Percentiles rank a stretch among this genome's conserved stretches.
These are phyloP conservation scores for Rhinolophus ferrumequinum DNA, from an alignment of 2,113 vertebrate species.

Conservation along the genomic window DNA sequence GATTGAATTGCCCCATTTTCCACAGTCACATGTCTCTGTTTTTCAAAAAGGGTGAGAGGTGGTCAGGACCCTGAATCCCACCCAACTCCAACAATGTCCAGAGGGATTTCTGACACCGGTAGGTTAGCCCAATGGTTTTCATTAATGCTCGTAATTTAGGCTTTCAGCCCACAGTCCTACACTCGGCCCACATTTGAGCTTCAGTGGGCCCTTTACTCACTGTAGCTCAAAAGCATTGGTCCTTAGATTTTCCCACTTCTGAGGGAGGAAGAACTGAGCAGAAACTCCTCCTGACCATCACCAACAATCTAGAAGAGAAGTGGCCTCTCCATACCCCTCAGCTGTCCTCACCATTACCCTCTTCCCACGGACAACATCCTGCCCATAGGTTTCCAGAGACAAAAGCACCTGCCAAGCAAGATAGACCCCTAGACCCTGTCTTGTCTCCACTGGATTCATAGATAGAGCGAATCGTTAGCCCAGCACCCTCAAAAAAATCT, in stretches of 20 bases:
- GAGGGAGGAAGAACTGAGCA: neutral
- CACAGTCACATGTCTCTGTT: neutral
- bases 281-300: neutral
- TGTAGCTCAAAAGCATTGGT: neutral
- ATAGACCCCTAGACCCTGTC: neutral
- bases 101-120: too few relatives aligned
- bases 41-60: neutral
- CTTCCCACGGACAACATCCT: neutral
- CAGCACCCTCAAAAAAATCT: neutral
- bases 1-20: neutral
- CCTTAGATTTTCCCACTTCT: neutral
- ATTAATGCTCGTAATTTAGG: neutral
- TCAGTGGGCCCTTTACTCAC: neutral
- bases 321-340: neutral
- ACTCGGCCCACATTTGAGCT: neutral
- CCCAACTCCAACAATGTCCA: neutral
- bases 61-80: neutral
- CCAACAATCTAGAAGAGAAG: neutral
- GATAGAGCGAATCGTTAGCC: neutral
- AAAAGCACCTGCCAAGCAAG: neutral
- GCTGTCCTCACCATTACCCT: accelerated
- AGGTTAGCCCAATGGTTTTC: neutral
- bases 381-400: neutral
- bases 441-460: neutral
- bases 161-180: neutral